A percentile compares a stretch with the other conserved stretches of the same genome.
Conservation (phyloP, 2,888 invertebrate genomes). For the Bugula neritina region DNA sequence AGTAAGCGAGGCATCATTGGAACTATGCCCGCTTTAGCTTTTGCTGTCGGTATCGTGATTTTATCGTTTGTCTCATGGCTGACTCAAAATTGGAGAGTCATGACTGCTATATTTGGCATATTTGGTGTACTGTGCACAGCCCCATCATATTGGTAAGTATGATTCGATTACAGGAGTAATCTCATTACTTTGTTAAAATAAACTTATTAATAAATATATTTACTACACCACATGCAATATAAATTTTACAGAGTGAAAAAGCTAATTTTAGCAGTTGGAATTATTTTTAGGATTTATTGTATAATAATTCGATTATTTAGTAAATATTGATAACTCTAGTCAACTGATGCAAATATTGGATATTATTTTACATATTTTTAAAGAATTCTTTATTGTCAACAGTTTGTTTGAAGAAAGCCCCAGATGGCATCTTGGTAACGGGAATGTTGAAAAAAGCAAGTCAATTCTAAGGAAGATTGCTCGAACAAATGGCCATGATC, state of each 20-base stretch:
- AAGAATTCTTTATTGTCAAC: no score
- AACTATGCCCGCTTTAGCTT: slow-evolving; percentile 12
- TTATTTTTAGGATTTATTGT: neutral
- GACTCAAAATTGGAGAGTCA: neutral
- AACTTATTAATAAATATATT: no score
- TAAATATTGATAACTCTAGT: neutral
- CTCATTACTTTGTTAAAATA: no score
- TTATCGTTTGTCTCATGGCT: slow-evolving; percentile 6
- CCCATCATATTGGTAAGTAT: slow-evolving; percentile 15
- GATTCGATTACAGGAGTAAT: no score
- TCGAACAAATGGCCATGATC: slow-evolving; percentile 20
- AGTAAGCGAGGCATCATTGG: slow-evolving; percentile 17
- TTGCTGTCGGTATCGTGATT: slow-evolving; percentile 19
- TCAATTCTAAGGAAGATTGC: slow-evolving; percentile 7
- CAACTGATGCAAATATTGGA: no score
- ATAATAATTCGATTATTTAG: neutral
- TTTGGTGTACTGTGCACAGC: neutral
- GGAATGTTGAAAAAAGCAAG: neutral
- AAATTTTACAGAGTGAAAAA: no score
- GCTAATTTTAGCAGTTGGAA: no score
- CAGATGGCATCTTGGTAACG: slow-evolving; percentile 18
- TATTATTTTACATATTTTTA: no score
- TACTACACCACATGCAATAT: no score
- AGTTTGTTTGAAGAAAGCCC: slow-evolving; percentile 24
- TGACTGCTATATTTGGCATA: neutral